Percentiles rank a stretch among this genome's conserved stretches.
Evolutionary conservation across 2,888 invertebrate genomes (phyloP).

Genomic region (Drosophila trichaetosa): DNA sequence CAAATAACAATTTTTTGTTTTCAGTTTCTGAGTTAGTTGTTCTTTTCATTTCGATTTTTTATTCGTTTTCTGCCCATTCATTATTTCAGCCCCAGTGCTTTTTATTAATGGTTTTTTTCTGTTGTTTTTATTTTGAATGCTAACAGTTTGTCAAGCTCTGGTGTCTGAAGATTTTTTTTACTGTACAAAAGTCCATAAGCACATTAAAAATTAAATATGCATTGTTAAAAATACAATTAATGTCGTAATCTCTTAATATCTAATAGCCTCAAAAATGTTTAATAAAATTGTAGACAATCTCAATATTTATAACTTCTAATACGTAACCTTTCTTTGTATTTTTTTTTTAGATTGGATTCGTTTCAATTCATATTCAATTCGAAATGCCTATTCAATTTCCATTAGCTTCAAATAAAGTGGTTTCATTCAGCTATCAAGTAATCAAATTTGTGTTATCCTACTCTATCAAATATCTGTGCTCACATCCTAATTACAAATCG

Average conservation of each 20-base stretch:
- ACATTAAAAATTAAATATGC: neutral
- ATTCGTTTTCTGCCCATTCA: slow-evolving; percentile 48
- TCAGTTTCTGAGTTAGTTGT: slow-evolving; percentile 13
- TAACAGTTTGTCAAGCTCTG: slow-evolving; percentile 20
- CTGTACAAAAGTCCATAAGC: slow-evolving; percentile 3
- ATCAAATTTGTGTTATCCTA: slow-evolving; percentile 43
- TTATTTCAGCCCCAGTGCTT: slow-evolving; percentile 51
- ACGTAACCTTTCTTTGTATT: neutral
- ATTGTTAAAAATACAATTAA: neutral
- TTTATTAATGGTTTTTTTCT: slow-evolving; percentile 38
- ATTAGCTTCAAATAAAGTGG: slow-evolving; percentile 40
- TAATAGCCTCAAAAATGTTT: neutral
- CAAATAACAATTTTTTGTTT: slow-evolving; percentile 58
- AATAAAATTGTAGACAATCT: neutral
- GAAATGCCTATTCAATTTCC: slow-evolving; percentile 43
- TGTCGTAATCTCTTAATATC: neutral
- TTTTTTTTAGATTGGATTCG: slow-evolving; percentile 4
- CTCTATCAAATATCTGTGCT: slow-evolving; percentile 24
- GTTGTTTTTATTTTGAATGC: slow-evolving; percentile 16
- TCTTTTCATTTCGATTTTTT: slow-evolving; percentile 57
- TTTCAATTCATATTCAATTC: slow-evolving; percentile 14
- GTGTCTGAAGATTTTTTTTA: neutral
- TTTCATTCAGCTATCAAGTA: slow-evolving; percentile 27
- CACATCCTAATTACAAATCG: slow-evolving; percentile 64
- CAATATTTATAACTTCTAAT: neutral